These are phyloP conservation scores for Upupa epops DNA, from an alignment of 2,113 vertebrate genomes.

Conservation along the genomic window DNA sequence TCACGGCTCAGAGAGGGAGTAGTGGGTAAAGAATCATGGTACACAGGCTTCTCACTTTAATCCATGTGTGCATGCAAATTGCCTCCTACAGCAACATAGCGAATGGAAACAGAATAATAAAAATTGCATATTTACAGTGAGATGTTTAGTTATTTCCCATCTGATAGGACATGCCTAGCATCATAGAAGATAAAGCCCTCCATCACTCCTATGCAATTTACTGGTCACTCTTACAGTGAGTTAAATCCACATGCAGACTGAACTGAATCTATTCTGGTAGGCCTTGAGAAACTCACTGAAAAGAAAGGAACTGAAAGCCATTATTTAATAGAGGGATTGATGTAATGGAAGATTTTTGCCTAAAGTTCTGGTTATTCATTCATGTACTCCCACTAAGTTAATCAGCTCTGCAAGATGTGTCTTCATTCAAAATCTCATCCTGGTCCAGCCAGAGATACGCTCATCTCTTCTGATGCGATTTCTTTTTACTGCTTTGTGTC, in stretches of 20 bases:
- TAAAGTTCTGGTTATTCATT: not conserved
- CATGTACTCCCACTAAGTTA: not conserved
- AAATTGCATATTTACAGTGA: not conserved
- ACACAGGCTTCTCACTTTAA: not conserved
- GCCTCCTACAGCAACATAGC: not conserved
- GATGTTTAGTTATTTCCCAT: not conserved
- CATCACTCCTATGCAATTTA: not conserved
- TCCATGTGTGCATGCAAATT: not conserved
- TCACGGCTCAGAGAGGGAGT: rapidly evolving
- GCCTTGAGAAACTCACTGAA: not conserved
- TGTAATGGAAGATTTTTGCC: not conserved
- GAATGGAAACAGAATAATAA: not conserved
- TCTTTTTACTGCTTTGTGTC: constrained; percentile 11
- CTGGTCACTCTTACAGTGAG: not conserved
- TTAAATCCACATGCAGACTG: not conserved
- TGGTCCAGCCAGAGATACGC: not conserved
- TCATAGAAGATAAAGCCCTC: not conserved
- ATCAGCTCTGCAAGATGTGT: not conserved
- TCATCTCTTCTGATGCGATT: not conserved
- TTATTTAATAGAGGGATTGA: not conserved
- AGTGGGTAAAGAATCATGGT: not conserved
- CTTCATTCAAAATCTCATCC: not conserved
- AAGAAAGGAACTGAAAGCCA: not conserved
- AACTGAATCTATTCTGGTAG: not conserved
- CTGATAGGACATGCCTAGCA: not conserved